Evolutionary conservation across 2,113 vertebrate genomes (phyloP).

Genomic region (Rynchops niger): DNA sequence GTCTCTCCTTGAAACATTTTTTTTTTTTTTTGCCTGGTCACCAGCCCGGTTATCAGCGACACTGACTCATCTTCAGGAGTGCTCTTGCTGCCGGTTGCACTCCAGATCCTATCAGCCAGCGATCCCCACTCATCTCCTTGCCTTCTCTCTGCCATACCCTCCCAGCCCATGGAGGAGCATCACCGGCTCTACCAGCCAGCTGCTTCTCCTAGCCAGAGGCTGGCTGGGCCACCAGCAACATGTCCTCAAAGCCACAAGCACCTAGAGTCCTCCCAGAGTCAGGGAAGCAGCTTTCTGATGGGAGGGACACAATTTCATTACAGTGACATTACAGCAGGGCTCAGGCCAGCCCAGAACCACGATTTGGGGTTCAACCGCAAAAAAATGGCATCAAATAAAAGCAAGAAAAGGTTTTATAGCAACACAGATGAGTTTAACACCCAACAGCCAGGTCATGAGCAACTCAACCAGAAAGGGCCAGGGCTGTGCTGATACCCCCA

Average conservation of each 20-base stretch:
- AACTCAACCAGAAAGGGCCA: no score
- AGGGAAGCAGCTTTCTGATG: no score
- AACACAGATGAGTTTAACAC: no score
- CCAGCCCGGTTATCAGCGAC: not conserved
- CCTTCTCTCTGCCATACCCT: not conserved
- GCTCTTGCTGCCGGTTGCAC: not conserved
- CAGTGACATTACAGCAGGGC: fast-evolving
- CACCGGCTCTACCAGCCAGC: not conserved
- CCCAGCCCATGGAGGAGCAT: not conserved
- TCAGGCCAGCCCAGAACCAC: not conserved
- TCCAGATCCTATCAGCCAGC: not conserved
- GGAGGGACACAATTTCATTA: fast-evolving
- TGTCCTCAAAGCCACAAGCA: not conserved
- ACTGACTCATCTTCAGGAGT: not conserved
- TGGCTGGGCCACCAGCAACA: fast-evolving
- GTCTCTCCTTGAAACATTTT: not conserved
- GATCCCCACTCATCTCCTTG: not conserved
- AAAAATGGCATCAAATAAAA: not conserved
- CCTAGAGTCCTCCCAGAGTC: not conserved
- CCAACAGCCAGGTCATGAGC: fast-evolving
- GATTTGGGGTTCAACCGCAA: not conserved
- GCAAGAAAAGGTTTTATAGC: not conserved
- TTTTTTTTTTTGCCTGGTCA: not conserved
- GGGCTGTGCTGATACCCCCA: fast-evolving
- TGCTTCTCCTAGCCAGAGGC: not conserved